Evolutionary conservation across 1,140 invertebrate genomes (phyloP).

Genomic region (Drosophila varians): DNA sequence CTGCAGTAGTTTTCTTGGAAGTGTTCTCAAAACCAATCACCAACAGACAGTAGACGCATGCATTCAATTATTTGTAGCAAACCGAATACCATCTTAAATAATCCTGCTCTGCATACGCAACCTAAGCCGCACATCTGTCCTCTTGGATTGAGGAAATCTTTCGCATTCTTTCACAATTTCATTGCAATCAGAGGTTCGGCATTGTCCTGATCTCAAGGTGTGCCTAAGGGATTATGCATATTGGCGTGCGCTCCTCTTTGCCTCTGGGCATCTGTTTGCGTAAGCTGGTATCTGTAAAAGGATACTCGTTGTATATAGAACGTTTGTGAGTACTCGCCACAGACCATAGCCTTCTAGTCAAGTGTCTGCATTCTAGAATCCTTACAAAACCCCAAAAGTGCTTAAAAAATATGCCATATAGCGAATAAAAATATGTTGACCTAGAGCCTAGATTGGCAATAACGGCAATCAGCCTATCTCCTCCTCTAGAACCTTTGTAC

Average conservation of each 20-base stretch:
- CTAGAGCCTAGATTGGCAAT: too few species aligned
- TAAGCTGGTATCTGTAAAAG: not conserved
- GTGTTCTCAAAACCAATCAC: not conserved
- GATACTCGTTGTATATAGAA: not conserved
- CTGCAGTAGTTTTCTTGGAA: not conserved
- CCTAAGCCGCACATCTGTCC: constrained; percentile 50
- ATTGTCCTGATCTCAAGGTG: constrained; percentile 55
- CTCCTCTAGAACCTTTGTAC: not conserved
- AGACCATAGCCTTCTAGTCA: constrained; percentile 19
- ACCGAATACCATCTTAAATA: constrained; percentile 1
- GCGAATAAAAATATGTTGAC: too few species aligned
- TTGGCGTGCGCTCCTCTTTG: constrained; percentile 34
- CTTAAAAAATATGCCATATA: too few species aligned
- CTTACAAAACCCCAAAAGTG: too few species aligned
- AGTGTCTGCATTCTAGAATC: too few species aligned
- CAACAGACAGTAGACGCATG: not conserved
- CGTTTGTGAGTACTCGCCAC: not conserved
- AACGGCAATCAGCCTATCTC: not conserved
- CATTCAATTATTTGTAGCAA: not conserved
- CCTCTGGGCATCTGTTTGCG: constrained; percentile 43
- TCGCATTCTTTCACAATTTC: constrained; percentile 38
- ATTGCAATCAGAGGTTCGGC: constrained; percentile 46
- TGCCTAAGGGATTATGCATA: constrained; percentile 65
- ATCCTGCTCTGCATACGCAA: constrained; percentile 48
- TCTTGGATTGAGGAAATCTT: constrained; percentile 28